Conservation (phyloP, 1,140 invertebrate genomes). For the Lordiphosa mommai region DNA sequence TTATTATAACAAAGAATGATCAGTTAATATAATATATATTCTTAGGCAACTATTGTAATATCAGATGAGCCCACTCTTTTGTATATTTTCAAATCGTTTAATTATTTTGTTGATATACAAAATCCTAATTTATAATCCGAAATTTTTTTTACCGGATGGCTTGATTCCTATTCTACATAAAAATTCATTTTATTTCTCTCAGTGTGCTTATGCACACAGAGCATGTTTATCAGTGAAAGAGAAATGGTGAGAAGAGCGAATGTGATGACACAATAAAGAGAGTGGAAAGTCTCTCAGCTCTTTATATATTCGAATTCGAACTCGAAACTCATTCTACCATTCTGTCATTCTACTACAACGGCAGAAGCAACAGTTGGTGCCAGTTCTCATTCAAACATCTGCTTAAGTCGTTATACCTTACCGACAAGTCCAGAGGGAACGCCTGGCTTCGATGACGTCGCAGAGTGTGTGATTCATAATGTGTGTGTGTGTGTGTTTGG, state of each 20-base stretch:
- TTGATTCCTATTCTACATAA: no score
- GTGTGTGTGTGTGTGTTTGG: not conserved
- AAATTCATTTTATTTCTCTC: no score
- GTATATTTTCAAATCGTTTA: no score
- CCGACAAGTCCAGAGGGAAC: not conserved
- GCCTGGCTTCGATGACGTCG: conserved; percentile 5
- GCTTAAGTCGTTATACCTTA: not conserved
- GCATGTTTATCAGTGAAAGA: not conserved
- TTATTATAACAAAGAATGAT: no score
- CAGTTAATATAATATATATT: no score
- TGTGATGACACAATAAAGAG: not conserved
- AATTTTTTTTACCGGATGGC: no score
- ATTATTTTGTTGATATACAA: no score
- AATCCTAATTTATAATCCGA: no score
- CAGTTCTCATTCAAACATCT: not conserved
- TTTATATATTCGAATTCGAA: conserved; percentile 6
- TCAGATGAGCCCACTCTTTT: no score
- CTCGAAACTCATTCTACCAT: not conserved
- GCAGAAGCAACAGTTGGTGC: not conserved
- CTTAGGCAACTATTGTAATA: no score
- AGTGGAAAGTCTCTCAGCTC: not conserved
- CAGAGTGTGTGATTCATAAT: not conserved
- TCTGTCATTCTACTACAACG: not conserved
- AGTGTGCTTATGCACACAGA: not conserved
- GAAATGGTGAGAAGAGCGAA: not conserved